These are phyloP conservation scores for Rhineura floridana DNA, from an alignment of 2,113 vertebrate species.

Conservation along the genomic window DNA sequence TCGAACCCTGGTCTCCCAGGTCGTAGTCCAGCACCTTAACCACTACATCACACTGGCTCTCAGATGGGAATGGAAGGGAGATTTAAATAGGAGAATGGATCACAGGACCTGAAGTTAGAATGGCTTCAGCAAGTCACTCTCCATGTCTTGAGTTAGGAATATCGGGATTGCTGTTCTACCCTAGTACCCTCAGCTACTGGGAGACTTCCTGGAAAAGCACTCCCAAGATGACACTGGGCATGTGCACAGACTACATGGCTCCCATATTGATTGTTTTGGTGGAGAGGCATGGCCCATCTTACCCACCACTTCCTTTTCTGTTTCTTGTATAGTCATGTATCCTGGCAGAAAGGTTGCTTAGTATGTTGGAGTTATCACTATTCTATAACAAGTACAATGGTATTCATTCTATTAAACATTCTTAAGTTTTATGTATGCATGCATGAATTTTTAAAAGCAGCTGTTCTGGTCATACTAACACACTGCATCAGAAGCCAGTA, in stretches of 20 bases:
- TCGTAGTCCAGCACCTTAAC: no score
- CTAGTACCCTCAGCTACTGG: not conserved
- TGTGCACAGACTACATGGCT: not conserved
- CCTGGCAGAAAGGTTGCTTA: not conserved
- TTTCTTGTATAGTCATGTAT: not conserved
- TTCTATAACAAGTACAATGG: not conserved
- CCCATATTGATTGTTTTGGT: not conserved
- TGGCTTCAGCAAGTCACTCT: not conserved
- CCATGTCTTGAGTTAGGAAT: not conserved
- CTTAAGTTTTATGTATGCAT: not conserved
- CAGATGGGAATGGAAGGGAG: not conserved
- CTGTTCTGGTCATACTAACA: not conserved
- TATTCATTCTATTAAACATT: not conserved
- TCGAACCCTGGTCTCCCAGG: no score
- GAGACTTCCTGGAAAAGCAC: no score
- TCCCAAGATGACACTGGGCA: not conserved
- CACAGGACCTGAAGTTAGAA: not conserved
- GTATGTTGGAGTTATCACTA: not conserved
- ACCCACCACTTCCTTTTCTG: not conserved
- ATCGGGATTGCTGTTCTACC: not conserved
- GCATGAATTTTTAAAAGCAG: not conserved
- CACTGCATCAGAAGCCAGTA: not conserved
- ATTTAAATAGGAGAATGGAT: not conserved
- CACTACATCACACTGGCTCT: no score
- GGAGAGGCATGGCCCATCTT: not conserved